Conservation (phyloP, 2,113 vertebrate species). For the Todiramphus saurophagus region DNA sequence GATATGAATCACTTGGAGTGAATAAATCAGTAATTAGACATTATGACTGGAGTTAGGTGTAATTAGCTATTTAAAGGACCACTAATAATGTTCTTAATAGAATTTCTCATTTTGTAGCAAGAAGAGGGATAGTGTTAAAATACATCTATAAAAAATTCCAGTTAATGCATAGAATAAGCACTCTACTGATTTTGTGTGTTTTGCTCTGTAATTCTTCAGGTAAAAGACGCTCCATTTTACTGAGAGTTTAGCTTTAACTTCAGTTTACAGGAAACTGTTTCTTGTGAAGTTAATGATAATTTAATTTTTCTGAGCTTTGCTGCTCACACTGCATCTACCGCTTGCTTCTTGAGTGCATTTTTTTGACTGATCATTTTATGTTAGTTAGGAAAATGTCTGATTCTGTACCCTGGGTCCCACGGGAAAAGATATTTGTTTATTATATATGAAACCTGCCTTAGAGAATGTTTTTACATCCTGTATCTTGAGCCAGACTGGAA, state of each 20-base stretch:
- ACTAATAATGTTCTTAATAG: constrained; percentile 23
- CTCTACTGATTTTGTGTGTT: not conserved
- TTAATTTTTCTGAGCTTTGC: not conserved
- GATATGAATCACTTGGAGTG: constrained; percentile 30
- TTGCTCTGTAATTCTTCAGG: not conserved
- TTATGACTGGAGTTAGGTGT: constrained; percentile 3
- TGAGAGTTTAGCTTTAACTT: not conserved
- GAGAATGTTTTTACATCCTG: not conserved
- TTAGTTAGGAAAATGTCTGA: not conserved
- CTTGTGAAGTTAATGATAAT: not conserved
- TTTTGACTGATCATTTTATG: not conserved
- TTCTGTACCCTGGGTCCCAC: not conserved
- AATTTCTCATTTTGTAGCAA: not conserved
- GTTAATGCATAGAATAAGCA: not conserved
- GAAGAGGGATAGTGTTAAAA: not conserved
- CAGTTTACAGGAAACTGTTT: not conserved
- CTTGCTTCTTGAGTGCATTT: not conserved
- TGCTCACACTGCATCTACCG: not conserved
- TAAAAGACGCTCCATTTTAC: not conserved
- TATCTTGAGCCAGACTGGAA: not conserved
- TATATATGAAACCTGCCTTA: not conserved
- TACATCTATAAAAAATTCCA: not conserved
- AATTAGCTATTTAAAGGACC: constrained; percentile 44
- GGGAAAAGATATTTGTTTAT: not conserved
- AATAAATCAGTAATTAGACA: constrained; percentile 49